Conservation (phyloP, 1,140 invertebrate species). For the Drosophila leontia region DNA sequence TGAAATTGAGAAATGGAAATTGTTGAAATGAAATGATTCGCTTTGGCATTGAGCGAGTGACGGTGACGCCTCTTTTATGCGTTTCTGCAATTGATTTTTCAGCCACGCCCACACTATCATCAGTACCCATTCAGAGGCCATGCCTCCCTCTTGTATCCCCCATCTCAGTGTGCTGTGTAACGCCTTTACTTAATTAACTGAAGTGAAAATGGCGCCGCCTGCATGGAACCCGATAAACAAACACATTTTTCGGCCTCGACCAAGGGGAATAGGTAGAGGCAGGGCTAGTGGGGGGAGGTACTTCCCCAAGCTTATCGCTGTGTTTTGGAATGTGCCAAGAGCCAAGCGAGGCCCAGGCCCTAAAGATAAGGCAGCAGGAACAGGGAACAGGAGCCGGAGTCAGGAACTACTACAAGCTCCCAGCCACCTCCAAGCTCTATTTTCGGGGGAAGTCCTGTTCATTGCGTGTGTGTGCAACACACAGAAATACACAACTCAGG, state of each 20-base stretch:
- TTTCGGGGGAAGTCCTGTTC: slow-evolving; percentile 25
- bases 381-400: slow-evolving; percentile 16
- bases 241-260: slow-evolving; percentile 58
- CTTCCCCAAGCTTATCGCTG: slow-evolving; percentile 52
- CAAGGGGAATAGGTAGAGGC: slow-evolving; percentile 1
- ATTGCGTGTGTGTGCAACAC: slow-evolving; percentile 25
- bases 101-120: slow-evolving; percentile 44
- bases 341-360: slow-evolving; percentile 52
- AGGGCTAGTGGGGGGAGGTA: slow-evolving; percentile 19
- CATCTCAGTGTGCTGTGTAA: slow-evolving; percentile 5
- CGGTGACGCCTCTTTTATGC: slow-evolving; percentile 59
- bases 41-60: slow-evolving; percentile 39
- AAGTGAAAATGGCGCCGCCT: slow-evolving; percentile 79
- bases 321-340: slow-evolving; percentile 62
- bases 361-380: slow-evolving; percentile 35
- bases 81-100: slow-evolving; percentile 44
- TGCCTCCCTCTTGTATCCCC: not conserved
- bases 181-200: slow-evolving; percentile 82
- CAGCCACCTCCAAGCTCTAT: slow-evolving; percentile 6
- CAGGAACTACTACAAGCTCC: slow-evolving; percentile 10
- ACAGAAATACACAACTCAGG: slow-evolving; percentile 5
- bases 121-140: slow-evolving; percentile 4
- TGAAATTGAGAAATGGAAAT: slow-evolving; percentile 73
- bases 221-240: slow-evolving; percentile 69
- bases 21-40: slow-evolving; percentile 78